Evolutionary conservation across 2,797 vertebrate species (phyloP).

Genomic region (Rhinophrynus dorsalis): DNA sequence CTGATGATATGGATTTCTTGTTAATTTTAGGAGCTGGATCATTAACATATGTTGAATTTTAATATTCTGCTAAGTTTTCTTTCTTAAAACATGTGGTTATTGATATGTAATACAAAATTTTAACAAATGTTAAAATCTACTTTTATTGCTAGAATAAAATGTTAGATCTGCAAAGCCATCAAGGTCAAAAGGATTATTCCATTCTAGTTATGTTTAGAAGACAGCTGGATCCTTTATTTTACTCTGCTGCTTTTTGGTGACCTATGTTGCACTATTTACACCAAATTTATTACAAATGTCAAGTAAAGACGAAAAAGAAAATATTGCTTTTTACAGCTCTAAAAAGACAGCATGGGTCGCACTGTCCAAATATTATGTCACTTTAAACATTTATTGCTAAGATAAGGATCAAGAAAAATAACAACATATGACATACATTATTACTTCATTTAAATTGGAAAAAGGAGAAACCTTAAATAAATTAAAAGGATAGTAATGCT

Average conservation of each 20-base stretch:
- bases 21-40: too few species aligned
- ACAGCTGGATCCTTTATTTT: conserved; percentile 26
- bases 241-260: conserved; percentile 54
- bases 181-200: neutral
- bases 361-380: conserved; percentile 41
- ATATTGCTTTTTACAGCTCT: conserved; percentile 13
- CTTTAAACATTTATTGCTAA: conserved; percentile 13
- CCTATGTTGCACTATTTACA: conserved; percentile 51
- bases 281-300: conserved; percentile 52
- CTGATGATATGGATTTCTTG: too few species aligned
- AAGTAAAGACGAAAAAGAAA: conserved; percentile 52
- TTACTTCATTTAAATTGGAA: too few species aligned
- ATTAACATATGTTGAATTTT: too few species aligned
- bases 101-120: too few species aligned
- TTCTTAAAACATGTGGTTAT: too few species aligned
- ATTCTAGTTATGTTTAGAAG: neutral
- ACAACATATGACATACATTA: conserved; percentile 35
- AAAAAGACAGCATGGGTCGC: conserved; percentile 5
- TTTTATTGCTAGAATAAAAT: too few species aligned
- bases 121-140: too few species aligned
- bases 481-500: too few species aligned
- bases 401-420: conserved; percentile 1
- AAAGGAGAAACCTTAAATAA: neutral
- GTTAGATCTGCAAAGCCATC: too few species aligned
- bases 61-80: too few species aligned